phyloP scores from a whole-genome alignment of 1,140 invertebrate species.

The Augochlora pura region DNA sequence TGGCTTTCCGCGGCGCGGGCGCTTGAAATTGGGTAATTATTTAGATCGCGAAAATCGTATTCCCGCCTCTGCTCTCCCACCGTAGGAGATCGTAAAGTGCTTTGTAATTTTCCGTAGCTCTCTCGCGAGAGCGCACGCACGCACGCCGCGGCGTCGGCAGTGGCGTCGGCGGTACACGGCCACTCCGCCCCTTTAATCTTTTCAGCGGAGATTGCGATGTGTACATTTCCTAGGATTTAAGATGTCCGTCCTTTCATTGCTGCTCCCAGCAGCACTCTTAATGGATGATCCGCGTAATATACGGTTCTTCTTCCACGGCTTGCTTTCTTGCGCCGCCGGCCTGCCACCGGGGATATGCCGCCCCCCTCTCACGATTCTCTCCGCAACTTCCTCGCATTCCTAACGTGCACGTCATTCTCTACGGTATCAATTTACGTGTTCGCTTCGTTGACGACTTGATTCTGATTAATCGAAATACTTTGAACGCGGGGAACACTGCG shows the following conservation, averaged over 20 bases:
- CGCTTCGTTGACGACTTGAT: too few species aligned
- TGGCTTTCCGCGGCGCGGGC: not conserved
- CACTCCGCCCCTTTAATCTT: conserved; percentile 23
- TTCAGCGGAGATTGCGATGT: conserved; percentile 22
- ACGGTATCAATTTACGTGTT: too few species aligned
- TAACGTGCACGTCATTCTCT: too few species aligned
- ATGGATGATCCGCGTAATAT: conserved; percentile 42
- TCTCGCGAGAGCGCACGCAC: conserved; percentile 8
- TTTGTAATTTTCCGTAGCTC: conserved; percentile 18
- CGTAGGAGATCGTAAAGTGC: conserved; percentile 19
- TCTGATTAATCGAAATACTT: too few species aligned
- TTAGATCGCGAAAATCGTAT: conserved; percentile 8
- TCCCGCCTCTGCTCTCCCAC: not conserved
- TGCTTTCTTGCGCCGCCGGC: too few species aligned
- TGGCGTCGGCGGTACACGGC: too few species aligned
- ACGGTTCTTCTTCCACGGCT: not conserved
- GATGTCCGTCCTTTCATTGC: conserved; percentile 30
- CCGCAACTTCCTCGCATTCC: too few species aligned
- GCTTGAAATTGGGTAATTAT: conserved; percentile 15
- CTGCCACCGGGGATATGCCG: too few species aligned
- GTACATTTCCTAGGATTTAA: conserved; percentile 36
- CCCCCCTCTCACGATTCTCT: too few species aligned
- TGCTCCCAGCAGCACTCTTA: conserved; percentile 36
- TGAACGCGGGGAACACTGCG: too few species aligned
- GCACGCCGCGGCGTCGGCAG: too few species aligned